Base-by-base conservation (phyloP, 2,797 vertebrate genomes). In the Dryobates pubescens region DNA sequence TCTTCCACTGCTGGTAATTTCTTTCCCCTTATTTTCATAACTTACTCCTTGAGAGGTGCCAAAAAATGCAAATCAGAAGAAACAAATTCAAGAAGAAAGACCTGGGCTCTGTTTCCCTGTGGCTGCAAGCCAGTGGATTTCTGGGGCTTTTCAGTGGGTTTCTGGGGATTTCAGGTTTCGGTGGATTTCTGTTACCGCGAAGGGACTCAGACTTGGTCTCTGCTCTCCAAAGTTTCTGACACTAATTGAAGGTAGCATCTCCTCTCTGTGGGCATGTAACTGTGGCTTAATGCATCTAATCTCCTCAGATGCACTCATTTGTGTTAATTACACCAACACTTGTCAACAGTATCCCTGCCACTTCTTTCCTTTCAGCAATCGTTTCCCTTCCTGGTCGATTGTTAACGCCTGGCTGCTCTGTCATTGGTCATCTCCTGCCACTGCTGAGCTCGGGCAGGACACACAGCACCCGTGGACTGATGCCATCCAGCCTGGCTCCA, bases 271-370 rank as follows among this genome's bases (percentile, higher is more conserved):
- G 82, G 69, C 86, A 73, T n/a, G 38, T 34, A 54, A 20, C 80
- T 51, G 32, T 19, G 78, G 51, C 73, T 91, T 62, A 72, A 76
- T 34, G 29, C 67, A 49, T 45, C 54, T 22, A 13, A 80, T 82
- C 68, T 75, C n/a, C 41, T 80, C 12, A 58, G 75, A 11, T 63
- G 62, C n/a, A 49, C 67, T 88, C 64, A 75, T 49, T 88, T 43
- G 57, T 72, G 83, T 81, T 93, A 86, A 83, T 93, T 91, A 83
- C 88, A 81, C 67, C 72, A 90, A 54, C 63, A 57, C 62, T 74
- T 68, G 81, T 81, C 72, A 71, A 47, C 54, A 64, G 56, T 71
- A 51, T 70, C 65, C 67, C 63, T 70, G 41, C 27, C 20, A 26
- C 54, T 45, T 34, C 0, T 32, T 45, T 34, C 17, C 23, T 58